These are phyloP conservation scores for Pristionchus entomophagus DNA, from an alignment of 2,888 invertebrate genomes.

Conservation along the genomic window DNA sequence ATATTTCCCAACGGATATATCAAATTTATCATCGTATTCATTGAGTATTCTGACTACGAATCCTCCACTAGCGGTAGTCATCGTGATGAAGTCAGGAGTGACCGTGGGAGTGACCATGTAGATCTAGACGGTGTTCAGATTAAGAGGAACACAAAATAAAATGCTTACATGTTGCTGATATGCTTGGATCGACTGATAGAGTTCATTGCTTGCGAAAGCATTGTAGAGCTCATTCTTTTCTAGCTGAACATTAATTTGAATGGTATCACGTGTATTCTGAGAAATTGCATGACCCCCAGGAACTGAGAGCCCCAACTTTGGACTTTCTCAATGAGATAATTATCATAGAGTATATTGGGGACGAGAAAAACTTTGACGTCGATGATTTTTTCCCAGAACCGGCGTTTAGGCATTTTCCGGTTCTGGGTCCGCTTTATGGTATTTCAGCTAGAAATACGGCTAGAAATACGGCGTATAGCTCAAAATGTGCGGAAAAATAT, in stretches of 20 bases:
- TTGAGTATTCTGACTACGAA: background rate
- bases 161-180: constrained; percentile 29
- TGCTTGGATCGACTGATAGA: background rate
- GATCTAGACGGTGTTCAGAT: background rate
- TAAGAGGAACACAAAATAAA: background rate
- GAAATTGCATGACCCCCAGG: too few relatives aligned
- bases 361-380: too few relatives aligned
- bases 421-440: too few relatives aligned
- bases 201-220: background rate
- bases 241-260: background rate
- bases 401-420: too few relatives aligned
- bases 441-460: too few relatives aligned
- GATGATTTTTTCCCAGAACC: too few relatives aligned
- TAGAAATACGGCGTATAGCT: too few relatives aligned
- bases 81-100: background rate
- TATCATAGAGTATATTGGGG: too few relatives aligned
- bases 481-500: too few relatives aligned
- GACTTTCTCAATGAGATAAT: too few relatives aligned
- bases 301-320: too few relatives aligned
- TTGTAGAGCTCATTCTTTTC: background rate
- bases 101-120: background rate
- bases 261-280: too few relatives aligned
- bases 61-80: constrained; percentile 6
- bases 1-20: background rate
- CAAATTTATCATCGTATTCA: background rate